phyloP scores from a whole-genome alignment of 2,113 vertebrate genomes.

The Cairina moschata region DNA sequence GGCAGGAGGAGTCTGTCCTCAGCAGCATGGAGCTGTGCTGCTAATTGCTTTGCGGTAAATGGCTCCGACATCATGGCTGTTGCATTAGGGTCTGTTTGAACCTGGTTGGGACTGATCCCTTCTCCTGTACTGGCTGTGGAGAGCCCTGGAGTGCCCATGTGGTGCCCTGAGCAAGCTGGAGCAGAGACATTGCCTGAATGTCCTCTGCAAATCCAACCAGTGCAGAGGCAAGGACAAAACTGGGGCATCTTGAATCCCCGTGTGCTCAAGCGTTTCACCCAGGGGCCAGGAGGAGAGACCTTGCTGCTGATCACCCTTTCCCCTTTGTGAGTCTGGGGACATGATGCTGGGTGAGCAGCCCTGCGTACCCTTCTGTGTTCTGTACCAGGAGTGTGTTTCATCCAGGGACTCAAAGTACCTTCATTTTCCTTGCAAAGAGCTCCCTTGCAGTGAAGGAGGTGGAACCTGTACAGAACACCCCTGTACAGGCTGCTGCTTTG shows the following conservation, averaged over 20 bases:
- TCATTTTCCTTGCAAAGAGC: not conserved
- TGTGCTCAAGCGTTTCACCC: not conserved
- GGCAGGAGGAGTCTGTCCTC: not conserved
- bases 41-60: not conserved
- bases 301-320: fast-evolving
- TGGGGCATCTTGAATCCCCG: not conserved
- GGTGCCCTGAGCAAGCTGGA: not conserved
- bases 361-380: too few relatives aligned
- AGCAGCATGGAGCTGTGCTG: not conserved
- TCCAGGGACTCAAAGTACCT: not conserved
- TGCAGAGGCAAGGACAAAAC: not conserved
- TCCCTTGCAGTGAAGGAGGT: not conserved
- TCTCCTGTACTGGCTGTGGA: not conserved
- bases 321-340: not conserved
- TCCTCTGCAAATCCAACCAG: not conserved
- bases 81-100: not conserved
- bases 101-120: not conserved
- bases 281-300: not conserved
- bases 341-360: not conserved
- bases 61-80: not conserved
- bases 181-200: not conserved
- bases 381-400: not conserved
- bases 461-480: too few relatives aligned
- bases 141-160: not conserved
- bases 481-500: not conserved